Conservation (phyloP, 2,113 vertebrate species). For the Cynopterus brachyotis region DNA sequence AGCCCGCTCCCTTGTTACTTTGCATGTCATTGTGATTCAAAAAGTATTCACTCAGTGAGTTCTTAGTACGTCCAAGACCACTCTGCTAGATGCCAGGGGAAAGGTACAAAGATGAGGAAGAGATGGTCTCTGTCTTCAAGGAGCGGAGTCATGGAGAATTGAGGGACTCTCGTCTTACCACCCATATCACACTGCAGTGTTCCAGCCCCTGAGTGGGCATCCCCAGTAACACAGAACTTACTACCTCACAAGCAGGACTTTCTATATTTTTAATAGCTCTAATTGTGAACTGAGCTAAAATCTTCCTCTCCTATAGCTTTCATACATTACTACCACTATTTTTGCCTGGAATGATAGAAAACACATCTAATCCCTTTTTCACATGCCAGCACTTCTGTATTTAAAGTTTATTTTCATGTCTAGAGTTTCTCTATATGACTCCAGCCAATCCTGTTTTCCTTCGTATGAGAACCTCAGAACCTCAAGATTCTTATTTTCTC, state of each 20-base stretch:
- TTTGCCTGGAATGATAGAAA: not conserved
- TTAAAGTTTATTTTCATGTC: not conserved
- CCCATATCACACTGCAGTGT: not conserved
- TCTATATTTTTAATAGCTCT: not conserved
- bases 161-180: not conserved
- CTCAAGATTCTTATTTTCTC: not conserved
- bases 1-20: not conserved
- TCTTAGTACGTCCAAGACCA: not conserved
- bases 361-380: not conserved
- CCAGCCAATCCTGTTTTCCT: not conserved
- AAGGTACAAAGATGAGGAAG: not conserved
- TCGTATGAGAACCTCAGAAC: not conserved
- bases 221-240: not conserved
- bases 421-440: not conserved
- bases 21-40: not conserved
- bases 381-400: not conserved
- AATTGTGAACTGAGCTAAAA: not conserved
- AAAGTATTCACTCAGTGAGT: not conserved
- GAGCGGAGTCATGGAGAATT: not conserved
- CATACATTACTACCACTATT: not conserved
- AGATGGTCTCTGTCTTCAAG: not conserved
- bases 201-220: no score
- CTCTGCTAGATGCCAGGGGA: not conserved
- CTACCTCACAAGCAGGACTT: not conserved
- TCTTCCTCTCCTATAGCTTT: not conserved